Evolutionary conservation across 1,140 invertebrate species (phyloP).

Genomic region (Meloidogyne hapla): DNA sequence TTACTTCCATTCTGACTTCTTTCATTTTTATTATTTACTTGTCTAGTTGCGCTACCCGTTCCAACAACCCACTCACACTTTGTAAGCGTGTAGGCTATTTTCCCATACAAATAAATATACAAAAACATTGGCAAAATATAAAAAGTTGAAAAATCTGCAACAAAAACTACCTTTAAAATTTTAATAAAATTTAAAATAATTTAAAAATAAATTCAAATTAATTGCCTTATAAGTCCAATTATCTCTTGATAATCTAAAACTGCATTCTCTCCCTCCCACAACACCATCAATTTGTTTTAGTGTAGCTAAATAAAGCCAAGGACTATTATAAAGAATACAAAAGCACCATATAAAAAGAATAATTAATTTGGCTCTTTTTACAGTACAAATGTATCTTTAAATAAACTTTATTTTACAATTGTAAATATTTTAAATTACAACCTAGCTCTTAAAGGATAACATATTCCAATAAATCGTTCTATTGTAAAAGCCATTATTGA

Average conservation of each 20-base stretch:
- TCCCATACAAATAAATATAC: slow-evolving; percentile 60
- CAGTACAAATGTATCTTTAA: slow-evolving; percentile 64
- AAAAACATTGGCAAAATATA: slow-evolving; percentile 62
- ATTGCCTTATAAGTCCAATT: slow-evolving; percentile 59
- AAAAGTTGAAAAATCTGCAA: slow-evolving; percentile 55
- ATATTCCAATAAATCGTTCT: slow-evolving; percentile 71
- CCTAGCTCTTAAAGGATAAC: slow-evolving; percentile 69
- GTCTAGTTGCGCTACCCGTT: background rate
- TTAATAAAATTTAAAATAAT: background rate
- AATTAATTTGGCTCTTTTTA: slow-evolving; percentile 59
- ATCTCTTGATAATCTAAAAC: slow-evolving; percentile 53
- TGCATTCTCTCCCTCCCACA: slow-evolving; percentile 34
- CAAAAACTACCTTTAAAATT: slow-evolving; percentile 42
- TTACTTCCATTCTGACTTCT: background rate
- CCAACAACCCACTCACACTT: slow-evolving; percentile 63
- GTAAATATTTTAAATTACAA: slow-evolving; percentile 26
- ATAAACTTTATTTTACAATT: slow-evolving; percentile 10
- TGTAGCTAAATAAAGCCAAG: slow-evolving; percentile 64
- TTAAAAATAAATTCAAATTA: background rate
- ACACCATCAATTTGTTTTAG: slow-evolving; percentile 35
- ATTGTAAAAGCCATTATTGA: slow-evolving; percentile 74
- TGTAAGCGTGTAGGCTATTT: slow-evolving; percentile 66
- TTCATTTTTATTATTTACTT: background rate
- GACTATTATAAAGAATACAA: slow-evolving; percentile 61
- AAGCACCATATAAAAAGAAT: slow-evolving; percentile 63